phyloP scores from a whole-genome alignment of 2,797 vertebrate species.

The Xiphophorus birchmanni region DNA sequence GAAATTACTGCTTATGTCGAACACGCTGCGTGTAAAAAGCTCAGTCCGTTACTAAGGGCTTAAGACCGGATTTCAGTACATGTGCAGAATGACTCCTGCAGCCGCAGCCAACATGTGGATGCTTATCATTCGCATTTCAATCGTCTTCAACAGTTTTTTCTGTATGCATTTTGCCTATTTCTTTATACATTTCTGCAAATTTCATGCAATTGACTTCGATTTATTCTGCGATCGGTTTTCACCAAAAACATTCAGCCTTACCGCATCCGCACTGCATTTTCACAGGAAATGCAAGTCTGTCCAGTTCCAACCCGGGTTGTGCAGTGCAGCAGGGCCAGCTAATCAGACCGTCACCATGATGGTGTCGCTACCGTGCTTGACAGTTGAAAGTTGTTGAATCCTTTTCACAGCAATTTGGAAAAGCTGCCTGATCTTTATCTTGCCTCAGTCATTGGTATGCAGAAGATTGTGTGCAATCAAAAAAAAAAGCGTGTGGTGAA shows the following conservation, averaged over 20 bases:
- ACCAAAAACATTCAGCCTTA: no score
- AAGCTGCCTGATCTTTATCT: neutral
- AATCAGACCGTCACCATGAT: neutral
- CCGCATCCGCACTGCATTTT: no score
- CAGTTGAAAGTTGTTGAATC: neutral
- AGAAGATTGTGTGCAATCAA: no score
- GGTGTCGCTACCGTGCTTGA: neutral
- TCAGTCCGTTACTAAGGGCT: slow-evolving; percentile 20
- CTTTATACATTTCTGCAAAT: no score
- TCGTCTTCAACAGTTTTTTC: no score
- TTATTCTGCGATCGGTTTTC: no score
- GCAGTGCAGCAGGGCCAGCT: neutral
- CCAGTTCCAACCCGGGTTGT: neutral
- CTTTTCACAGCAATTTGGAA: neutral
- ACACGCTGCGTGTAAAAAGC: slow-evolving; percentile 19
- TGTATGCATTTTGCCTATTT: no score
- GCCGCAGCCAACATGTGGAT: neutral
- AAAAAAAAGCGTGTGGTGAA: neutral
- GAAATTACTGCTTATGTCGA: slow-evolving; percentile 43
- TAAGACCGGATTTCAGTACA: slow-evolving; percentile 26
- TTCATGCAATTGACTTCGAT: no score
- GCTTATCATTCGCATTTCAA: neutral
- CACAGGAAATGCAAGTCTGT: no score
- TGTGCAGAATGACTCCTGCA: slow-evolving; percentile 2
- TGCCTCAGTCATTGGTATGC: neutral